These are phyloP conservation scores for Triplophysa dalaica DNA, from an alignment of 2,113 vertebrate species.

Conservation along the genomic window DNA sequence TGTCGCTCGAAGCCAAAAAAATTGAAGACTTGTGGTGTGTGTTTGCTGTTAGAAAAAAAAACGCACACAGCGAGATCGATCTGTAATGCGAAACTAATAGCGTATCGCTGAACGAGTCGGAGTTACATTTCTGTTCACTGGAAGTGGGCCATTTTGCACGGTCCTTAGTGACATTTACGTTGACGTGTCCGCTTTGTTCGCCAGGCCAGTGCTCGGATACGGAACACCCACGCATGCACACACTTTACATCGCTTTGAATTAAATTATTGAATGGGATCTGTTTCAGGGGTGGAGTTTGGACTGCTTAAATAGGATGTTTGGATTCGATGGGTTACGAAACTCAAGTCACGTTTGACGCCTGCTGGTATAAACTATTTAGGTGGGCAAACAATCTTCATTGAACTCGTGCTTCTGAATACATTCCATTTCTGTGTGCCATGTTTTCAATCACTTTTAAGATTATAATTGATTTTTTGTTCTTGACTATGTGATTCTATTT, in stretches of 20 bases:
- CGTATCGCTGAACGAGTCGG: not conserved
- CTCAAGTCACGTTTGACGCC: constrained; percentile 37
- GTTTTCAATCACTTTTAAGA: constrained; percentile 56
- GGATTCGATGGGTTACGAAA: constrained; percentile 4
- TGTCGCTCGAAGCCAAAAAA: constrained; percentile 72
- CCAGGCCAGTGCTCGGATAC: not conserved
- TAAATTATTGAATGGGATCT: not conserved
- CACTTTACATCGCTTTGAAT: not conserved
- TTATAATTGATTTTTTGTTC: constrained; percentile 28
- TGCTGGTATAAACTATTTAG: constrained; percentile 17
- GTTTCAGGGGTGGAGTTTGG: not conserved
- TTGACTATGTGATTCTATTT: constrained; percentile 63
- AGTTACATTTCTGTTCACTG: not conserved
- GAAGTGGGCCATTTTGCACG: not conserved
- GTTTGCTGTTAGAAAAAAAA: not conserved
- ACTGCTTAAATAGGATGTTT: not conserved
- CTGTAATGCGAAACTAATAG: not conserved
- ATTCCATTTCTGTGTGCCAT: constrained; percentile 71
- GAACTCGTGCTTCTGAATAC: constrained; percentile 60
- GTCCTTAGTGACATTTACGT: not conserved
- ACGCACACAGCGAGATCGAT: not conserved
- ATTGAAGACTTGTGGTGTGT: not conserved
- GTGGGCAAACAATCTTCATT: constrained; percentile 23
- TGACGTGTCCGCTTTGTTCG: not conserved
- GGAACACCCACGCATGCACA: not conserved